These are phyloP conservation scores for Hippoglossus hippoglossus DNA, from an alignment of 2,797 vertebrate species.

Conservation along the genomic window DNA sequence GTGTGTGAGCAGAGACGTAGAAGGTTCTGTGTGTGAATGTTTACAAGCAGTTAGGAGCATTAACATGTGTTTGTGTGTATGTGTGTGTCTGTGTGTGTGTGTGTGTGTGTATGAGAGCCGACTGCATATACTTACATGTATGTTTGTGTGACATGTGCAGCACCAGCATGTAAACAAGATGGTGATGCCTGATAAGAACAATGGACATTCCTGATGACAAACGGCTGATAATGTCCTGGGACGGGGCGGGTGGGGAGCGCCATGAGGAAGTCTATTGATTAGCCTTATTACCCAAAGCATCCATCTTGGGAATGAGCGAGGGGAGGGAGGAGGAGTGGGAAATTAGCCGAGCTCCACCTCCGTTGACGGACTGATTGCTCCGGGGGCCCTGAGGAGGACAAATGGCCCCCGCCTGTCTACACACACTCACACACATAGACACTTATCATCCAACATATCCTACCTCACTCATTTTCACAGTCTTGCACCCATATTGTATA, in stretches of 20 bases:
- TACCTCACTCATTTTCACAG: slow-evolving; percentile 21
- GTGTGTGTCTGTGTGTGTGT: background rate
- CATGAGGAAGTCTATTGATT: slow-evolving; percentile 87
- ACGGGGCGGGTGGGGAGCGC: slow-evolving; percentile 47
- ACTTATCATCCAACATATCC: slow-evolving; percentile 40
- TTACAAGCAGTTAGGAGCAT: slow-evolving; percentile 3
- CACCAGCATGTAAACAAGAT: slow-evolving; percentile 79
- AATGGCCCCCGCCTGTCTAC: slow-evolving; percentile 72
- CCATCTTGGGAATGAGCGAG: slow-evolving; percentile 78
- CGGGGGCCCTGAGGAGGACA: slow-evolving; percentile 79
- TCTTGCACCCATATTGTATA: slow-evolving; percentile 3
- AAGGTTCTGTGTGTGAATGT: slow-evolving; percentile 14
- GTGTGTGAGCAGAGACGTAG: slow-evolving; percentile 30
- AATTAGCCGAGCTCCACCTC: slow-evolving; percentile 84
- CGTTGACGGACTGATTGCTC: slow-evolving; percentile 84
- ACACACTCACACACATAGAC: slow-evolving; percentile 39
- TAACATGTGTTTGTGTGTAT: background rate
- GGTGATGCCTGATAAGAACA: slow-evolving; percentile 80
- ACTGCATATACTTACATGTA: slow-evolving; percentile 23
- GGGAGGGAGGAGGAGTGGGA: slow-evolving; percentile 66
- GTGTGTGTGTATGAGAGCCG: slow-evolving; percentile 11
- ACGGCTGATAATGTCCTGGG: slow-evolving; percentile 77
- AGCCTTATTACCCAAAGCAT: slow-evolving; percentile 88
- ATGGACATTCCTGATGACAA: slow-evolving; percentile 80
- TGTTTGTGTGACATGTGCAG: slow-evolving; percentile 9